Evolutionary conservation across 2,888 invertebrate genomes (phyloP).

Genomic region (Dasysyrphus albostriatus): DNA sequence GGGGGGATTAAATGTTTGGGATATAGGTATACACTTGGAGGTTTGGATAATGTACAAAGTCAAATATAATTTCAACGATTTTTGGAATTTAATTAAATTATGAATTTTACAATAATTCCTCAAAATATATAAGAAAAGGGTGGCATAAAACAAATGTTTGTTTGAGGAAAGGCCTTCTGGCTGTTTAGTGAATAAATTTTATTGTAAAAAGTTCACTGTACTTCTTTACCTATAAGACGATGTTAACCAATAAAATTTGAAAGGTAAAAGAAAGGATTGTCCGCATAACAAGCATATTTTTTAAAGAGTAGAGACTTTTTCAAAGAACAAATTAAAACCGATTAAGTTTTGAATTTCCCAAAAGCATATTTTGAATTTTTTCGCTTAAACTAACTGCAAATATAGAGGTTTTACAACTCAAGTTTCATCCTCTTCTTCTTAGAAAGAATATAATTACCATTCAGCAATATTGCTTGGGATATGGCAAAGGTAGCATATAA

Average conservation of each 20-base stretch:
- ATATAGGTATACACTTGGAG: neutral
- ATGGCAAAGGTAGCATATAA: conserved; percentile 1
- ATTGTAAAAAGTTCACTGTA: neutral
- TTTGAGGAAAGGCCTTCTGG: neutral
- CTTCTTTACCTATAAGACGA: neutral
- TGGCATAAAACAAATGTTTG: neutral
- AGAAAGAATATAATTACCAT: neutral
- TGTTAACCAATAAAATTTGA: neutral
- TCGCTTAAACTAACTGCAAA: too few species aligned
- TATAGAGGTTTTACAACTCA: too few species aligned
- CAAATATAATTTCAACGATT: conserved; percentile 10
- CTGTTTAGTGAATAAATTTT: conserved; percentile 6
- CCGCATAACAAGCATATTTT: neutral
- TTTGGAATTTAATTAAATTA: conserved; percentile 16
- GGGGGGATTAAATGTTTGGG: neutral
- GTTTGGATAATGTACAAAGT: neutral
- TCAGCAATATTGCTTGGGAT: neutral
- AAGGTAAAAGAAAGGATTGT: neutral
- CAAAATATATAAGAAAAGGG: neutral
- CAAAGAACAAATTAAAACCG: too few species aligned
- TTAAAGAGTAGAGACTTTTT: neutral
- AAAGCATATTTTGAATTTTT: too few species aligned
- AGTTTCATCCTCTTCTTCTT: neutral
- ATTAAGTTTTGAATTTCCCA: too few species aligned
- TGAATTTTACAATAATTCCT: neutral